Evolutionary conservation across 1,140 invertebrate species (phyloP).

Genomic region (Pseudomyrmex cubaensis): DNA sequence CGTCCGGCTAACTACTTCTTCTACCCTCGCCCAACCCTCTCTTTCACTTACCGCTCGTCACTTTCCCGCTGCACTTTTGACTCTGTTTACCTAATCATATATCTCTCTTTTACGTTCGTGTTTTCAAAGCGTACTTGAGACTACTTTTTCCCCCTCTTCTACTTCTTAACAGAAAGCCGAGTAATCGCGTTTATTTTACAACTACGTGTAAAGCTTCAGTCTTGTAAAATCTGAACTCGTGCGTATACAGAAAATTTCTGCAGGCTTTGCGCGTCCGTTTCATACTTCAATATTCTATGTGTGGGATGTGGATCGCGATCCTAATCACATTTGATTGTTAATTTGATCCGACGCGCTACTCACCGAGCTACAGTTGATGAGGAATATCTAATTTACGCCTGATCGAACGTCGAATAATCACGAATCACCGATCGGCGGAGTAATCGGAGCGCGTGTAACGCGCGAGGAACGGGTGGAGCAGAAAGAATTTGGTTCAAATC

Average conservation of each 20-base stretch:
- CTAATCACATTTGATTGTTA: slow-evolving; percentile 36
- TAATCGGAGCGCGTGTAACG: slow-evolving; percentile 26
- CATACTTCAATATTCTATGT: slow-evolving; percentile 4
- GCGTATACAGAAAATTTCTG: too few relatives aligned
- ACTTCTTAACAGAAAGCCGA: background rate
- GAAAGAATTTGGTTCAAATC: slow-evolving; percentile 28
- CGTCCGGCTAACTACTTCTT: background rate
- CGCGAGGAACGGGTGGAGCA: background rate
- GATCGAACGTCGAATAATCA: slow-evolving; percentile 48
- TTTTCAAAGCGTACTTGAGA: background rate
- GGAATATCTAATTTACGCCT: slow-evolving; percentile 54
- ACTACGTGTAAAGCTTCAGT: too few relatives aligned
- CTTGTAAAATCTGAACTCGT: background rate
- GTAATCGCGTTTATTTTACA: too few relatives aligned
- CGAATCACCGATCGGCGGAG: slow-evolving; percentile 39
- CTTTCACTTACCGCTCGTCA: background rate
- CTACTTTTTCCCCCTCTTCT: background rate
- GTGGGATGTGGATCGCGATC: slow-evolving; percentile 11
- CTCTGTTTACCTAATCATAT: too few relatives aligned
- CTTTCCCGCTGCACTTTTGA: background rate
- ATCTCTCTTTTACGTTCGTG: too few relatives aligned
- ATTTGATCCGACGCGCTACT: slow-evolving; percentile 8
- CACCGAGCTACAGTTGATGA: slow-evolving; percentile 10
- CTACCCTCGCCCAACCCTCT: background rate
- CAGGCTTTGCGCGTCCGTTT: too few relatives aligned